Conservation (phyloP, 2,888 invertebrate genomes). For the Cephus nigrinus region DNA sequence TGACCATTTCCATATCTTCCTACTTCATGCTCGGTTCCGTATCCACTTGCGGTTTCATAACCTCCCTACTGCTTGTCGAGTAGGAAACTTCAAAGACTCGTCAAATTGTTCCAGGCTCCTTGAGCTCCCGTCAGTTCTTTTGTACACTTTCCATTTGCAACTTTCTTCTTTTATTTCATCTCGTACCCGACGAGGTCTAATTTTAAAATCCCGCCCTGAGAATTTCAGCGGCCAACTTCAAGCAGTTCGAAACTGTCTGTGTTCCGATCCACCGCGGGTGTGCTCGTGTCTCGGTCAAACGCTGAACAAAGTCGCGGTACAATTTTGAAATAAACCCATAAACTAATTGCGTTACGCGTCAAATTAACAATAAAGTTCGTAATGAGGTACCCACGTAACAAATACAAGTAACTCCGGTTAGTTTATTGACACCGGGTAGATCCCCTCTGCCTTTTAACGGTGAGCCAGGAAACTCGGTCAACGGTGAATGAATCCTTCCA, state of each 20-base stretch:
- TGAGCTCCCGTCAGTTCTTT: neutral
- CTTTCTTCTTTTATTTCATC: neutral
- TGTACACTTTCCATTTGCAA: neutral
- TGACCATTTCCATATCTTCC: too few species aligned
- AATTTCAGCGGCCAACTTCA: neutral
- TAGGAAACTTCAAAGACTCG: neutral
- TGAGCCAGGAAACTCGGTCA: neutral
- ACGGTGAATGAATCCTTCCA: neutral
- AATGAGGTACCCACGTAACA: neutral
- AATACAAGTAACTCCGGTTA: neutral
- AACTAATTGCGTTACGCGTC: neutral
- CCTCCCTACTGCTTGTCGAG: neutral
- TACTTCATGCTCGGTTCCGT: too few species aligned
- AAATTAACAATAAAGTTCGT: neutral
- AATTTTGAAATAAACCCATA: too few species aligned
- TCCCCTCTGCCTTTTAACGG: neutral
- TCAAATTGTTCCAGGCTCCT: neutral
- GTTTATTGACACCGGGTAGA: neutral
- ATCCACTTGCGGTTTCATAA: neutral
- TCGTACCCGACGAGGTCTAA: neutral
- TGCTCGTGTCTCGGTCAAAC: too few species aligned
- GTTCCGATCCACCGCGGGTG: too few species aligned
- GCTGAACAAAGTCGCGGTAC: too few species aligned
- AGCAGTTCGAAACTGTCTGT: neutral
- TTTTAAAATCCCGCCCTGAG: neutral